Conservation (phyloP, 2,888 invertebrate species). For the Cacoxenus indagator region DNA sequence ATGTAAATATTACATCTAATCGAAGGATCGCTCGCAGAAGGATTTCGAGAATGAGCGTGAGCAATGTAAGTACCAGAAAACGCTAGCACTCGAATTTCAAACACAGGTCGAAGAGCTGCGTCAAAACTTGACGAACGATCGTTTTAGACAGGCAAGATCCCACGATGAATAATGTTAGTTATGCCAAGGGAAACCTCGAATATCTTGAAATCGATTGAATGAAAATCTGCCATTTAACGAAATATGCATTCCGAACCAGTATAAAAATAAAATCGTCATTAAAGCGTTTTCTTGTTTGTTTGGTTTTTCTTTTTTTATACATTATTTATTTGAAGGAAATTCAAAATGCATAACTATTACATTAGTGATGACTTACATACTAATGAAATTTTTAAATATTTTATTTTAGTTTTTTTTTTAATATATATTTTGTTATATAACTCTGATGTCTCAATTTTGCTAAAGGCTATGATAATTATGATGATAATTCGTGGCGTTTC, state of each 20-base stretch:
- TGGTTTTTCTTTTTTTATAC: not conserved
- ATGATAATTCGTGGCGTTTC: not conserved
- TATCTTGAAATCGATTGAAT: no score
- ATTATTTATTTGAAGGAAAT: conserved; percentile 9
- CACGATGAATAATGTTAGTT: no score
- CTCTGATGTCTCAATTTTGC: not conserved
- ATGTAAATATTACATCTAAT: not conserved
- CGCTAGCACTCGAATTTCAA: conserved; percentile 61
- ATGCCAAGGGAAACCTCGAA: no score
- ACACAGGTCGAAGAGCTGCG: conserved; percentile 66
- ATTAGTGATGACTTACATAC: not conserved
- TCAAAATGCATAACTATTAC: conserved; percentile 7
- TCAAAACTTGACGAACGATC: conserved; percentile 65
- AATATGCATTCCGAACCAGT: no score
- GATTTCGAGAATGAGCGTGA: conserved; percentile 59
- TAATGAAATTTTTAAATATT: not conserved
- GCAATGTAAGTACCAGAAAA: conserved; percentile 58
- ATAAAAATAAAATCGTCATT: no score
- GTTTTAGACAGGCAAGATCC: conserved; percentile 64
- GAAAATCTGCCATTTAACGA: no score
- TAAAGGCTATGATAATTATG: not conserved
- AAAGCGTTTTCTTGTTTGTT: not conserved
- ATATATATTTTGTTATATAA: no score
- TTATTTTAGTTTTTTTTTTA: no score
- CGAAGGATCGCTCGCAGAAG: conserved; percentile 42